Conservation (phyloP, 2,888 invertebrate species). For the Drosophila picticornis region DNA sequence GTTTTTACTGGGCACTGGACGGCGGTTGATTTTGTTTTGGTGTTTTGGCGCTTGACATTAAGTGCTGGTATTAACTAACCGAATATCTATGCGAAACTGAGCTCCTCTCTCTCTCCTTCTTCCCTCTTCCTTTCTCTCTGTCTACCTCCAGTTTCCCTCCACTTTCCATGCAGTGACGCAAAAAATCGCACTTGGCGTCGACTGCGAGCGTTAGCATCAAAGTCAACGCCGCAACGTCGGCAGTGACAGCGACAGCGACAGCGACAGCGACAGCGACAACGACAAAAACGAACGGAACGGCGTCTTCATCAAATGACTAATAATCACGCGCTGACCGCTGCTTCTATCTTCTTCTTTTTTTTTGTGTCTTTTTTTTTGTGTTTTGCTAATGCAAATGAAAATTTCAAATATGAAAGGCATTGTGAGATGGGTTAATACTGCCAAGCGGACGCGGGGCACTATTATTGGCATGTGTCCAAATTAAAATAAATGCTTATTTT, state of each 20-base stretch:
- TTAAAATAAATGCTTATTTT: neutral
- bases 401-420: constrained; percentile 11
- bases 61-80: no score
- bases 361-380: neutral
- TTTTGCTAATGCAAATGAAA: constrained; percentile 10
- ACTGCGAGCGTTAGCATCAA: neutral
- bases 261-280: neutral
- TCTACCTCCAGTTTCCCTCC: no score
- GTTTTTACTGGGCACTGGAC: neutral
- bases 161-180: constrained; percentile 6
- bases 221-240: neutral
- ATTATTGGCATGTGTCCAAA: constrained; percentile 7
- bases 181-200: neutral
- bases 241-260: neutral
- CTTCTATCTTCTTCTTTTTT: neutral
- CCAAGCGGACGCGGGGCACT: neutral
- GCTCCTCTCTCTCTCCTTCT: neutral
- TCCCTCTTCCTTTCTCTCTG: neutral
- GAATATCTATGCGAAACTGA: neutral
- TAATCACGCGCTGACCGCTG: constrained; percentile 10
- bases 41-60: neutral
- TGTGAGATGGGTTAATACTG: neutral
- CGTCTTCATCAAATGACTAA: constrained; percentile 20
- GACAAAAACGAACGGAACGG: neutral
- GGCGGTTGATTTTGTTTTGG: neutral